Conservation (phyloP, 2,888 invertebrate genomes). For the Liposcelis brunnea region DNA sequence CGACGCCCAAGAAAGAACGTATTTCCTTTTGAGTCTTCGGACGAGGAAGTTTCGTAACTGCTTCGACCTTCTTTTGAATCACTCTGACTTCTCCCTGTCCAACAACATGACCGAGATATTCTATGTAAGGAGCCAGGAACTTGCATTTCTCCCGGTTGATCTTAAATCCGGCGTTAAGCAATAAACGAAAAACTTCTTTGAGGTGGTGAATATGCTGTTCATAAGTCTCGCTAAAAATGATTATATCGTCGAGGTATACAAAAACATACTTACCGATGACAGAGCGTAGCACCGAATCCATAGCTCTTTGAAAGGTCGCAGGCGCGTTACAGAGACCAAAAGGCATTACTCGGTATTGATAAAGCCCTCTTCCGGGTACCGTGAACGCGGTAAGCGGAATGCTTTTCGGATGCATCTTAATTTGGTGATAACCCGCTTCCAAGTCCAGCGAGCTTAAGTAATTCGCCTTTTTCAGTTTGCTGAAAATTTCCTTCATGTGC, state of each 20-base stretch:
- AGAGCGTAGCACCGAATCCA: not conserved
- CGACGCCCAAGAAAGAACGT: conserved; percentile 3
- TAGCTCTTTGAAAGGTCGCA: conserved; percentile 1
- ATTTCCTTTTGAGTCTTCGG: conserved; percentile 10
- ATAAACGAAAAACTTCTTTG: not conserved
- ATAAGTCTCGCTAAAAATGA: conserved; percentile 2
- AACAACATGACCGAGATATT: conserved; percentile 9
- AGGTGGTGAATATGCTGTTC: conserved; percentile 5
- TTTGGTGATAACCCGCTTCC: conserved; percentile 6
- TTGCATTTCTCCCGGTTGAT: conserved; percentile 10
- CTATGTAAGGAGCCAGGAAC: conserved; percentile 4
- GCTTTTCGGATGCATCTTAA: conserved; percentile 4
- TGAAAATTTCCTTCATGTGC: conserved; percentile 16
- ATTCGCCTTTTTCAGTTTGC: conserved; percentile 11
- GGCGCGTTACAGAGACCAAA: conserved; percentile 10
- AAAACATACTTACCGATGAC: not conserved
- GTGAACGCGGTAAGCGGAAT: conserved; percentile 7
- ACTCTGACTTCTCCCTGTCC: not conserved
- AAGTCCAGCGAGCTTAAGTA: conserved; percentile 8
- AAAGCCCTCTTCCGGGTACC: conserved; percentile 9
- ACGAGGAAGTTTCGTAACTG: conserved; percentile 1
- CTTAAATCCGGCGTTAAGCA: not conserved
- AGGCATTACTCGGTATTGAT: conserved; percentile 9
- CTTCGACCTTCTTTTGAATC: not conserved
- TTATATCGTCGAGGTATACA: conserved; percentile 11